Evolutionary conservation across 30 jellyfish, hydroid and myxozoan species (phyloP).

Genomic region (Sanderia malayensis): DNA sequence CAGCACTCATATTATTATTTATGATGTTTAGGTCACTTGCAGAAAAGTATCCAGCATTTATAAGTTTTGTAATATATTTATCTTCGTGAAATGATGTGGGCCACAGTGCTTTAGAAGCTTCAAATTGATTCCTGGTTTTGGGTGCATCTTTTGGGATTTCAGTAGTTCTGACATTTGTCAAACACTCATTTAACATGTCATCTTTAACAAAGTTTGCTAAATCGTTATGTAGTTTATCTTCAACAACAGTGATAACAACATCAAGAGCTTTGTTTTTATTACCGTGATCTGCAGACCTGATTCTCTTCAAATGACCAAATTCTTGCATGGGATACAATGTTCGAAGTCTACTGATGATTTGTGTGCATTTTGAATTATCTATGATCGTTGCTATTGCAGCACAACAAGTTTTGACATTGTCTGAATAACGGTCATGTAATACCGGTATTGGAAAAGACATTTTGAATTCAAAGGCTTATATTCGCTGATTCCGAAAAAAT

Average conservation of each 20-base stretch:
- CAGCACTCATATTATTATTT: conserved; percentile 17
- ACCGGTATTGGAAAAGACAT: conserved; percentile 17
- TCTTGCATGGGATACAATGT: conserved; percentile 12
- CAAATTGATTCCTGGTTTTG: conserved; percentile 71
- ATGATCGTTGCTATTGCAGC: conserved; percentile 19
- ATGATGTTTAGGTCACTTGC: background rate
- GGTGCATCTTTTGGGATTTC: conserved; percentile 55
- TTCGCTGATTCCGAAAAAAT: too few species aligned
- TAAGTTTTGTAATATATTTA: conserved; percentile 35
- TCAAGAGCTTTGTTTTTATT: conserved; percentile 14
- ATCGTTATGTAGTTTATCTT: conserved; percentile 3
- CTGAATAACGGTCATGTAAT: conserved; percentile 17
- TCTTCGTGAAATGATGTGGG: conserved; percentile 87
- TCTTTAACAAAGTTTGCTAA: background rate
- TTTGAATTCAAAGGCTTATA: too few species aligned
- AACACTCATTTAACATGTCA: background rate
- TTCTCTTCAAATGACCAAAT: conserved; percentile 37
- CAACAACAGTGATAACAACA: conserved; percentile 18
- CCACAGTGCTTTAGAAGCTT: conserved; percentile 56
- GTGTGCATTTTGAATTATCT: background rate
- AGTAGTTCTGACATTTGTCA: conserved; percentile 10
- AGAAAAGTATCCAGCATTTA: conserved; percentile 20
- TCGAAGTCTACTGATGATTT: conserved; percentile 10
- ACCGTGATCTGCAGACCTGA: conserved; percentile 4
- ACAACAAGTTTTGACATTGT: conserved; percentile 4